Evolutionary conservation across 1,140 invertebrate species (phyloP), one percentile per base, ranked within the genome.

Genomic region (Ceratosolen fusciceps): DNA sequence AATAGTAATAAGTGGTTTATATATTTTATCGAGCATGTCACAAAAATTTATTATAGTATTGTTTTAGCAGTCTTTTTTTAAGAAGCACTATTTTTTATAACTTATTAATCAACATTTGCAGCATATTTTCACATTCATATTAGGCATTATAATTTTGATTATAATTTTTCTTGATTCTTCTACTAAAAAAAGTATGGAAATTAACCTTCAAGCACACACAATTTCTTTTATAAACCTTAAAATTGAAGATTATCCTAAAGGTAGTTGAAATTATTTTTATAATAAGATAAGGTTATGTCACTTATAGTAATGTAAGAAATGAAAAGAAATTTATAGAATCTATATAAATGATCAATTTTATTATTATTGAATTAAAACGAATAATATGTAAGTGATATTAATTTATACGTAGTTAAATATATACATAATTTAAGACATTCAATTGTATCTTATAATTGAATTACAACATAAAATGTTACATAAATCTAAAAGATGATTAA

Each of bases 191-290:
- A 54, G 4, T 39, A 54, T 73, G 0, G 68, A 79, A 37, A 2
- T 2, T 19, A 37, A 79, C 2, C 19, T 79, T 31, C 21, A 79
- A 34, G 24, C 77, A 43, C 54, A 67, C 16, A 31, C 60, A 34
- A 19, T 21, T 21, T 58, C 76, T 9, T 43, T 49, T 7, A 31
- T 56, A 16, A 54, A 2, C 26, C 24, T 24, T 52, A 47, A 29
- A 37, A 24, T 21, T 19, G 39, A 73, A 19, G 43, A 79, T 26
- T 19, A 24, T 9, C 5, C 9, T 16, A 79, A 79, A 37, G 39
- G 52, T n/a, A 29, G 5, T 43, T 79, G 77, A 71, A 56, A 79
- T 47, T 74, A 79, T 43, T 56, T 74, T 74, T 71, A 79, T 26
- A 68, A 52, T 56, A 74, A 58, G 37, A 71, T 79, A 79, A 65